Base-by-base conservation (phyloP, 2,797 vertebrate genomes). In the Remorina albescens region DNA sequence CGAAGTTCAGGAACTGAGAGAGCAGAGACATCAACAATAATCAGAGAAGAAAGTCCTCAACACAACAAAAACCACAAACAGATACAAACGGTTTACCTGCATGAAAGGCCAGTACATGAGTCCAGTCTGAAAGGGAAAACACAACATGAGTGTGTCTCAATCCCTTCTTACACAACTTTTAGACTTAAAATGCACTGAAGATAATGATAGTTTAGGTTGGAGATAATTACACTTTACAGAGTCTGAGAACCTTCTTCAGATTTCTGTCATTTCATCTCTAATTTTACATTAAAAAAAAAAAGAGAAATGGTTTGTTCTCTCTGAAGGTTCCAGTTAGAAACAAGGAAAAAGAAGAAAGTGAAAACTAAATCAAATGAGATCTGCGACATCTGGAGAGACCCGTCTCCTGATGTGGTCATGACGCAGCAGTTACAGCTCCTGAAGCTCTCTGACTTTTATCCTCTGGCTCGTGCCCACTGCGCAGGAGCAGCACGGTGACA, bases 91-190 rank as follows among this genome's bases (percentile, higher is more conserved):
- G 37, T 80, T 94, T 93, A 98, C 97, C 96, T 98, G 97, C 89
- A 97, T 95, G 50, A 97, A 96, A 13, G 97, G 96, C 97, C 97
- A 98, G 91, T 97, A 98, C 95, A 97, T 95, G 81, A 98, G 93
- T 88, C 96, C 97, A 1, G 92, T 96, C 97, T 98, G 93, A 73
- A 96, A 95, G 34, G 21, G 67, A 90, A 84, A 83, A 16, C 0
- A 68, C 84, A 58, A 47, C 0, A 28, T 65, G 39, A 87, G 16
- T 53, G 59, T 46, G 37, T 28, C 5, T 46, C 2, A 42, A 11
- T 3, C 12, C 6, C 49, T 25, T 15, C 3, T 42, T 16, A 1
- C 2, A 19, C 41, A 67, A 16, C 15, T 1, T 10, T 30, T 8
- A 12, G 1, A 18, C 18, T 36, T 11, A n/a, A 25, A 28, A 9